Base-by-base conservation (phyloP, 2,888 invertebrate genomes). In the Rhaphigaster nebulosa region DNA sequence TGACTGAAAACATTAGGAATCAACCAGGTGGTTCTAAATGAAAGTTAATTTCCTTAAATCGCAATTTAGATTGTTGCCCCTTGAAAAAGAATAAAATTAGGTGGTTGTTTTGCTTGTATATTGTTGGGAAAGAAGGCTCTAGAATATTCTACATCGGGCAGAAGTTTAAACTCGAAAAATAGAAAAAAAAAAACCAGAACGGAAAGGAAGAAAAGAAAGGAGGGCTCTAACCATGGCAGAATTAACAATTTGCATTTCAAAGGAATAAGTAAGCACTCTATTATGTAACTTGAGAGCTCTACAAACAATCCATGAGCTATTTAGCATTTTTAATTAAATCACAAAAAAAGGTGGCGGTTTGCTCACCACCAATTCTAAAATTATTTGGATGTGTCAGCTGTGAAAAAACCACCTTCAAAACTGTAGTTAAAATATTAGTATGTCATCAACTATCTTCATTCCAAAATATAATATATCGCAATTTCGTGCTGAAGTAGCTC, bases 171-270 rank as follows among this genome's bases (percentile, higher is more conserved):
- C 84, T 45, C 38, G 20, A 84, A 84, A 84, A 84, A 45, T 6
- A 80, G 23, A 80, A 41, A 41, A 80, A 80, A 23, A 41, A 41
- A 23, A 38, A 38, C 12, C 20, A 45, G n/a, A 84, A 26, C n/a
- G 84, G 45, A 84, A 84, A 15, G 41, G 8, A 80, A 45, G 45
- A 84, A 84, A 84, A 45, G 45, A 45, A 45, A 84, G n/a, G 26
- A 41, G 84, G 45, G 26, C n/a, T 13, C 45, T 84, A 84, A 84
- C 84, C 84, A 45, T n/a, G 10, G 41, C 84, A 84, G 84, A 45
- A 84, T 84, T 84, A 84, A 84, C 84, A 45, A 84, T 84, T 84
- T 84, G 84, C 84, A 84, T 84, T 84, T 84, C 84, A 84, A 84
- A 84, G 84, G 84, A 84, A 84, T 84, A 45, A 84, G 45, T 84